These are phyloP conservation scores for Aphelocoma californica DNA, from an alignment of 2,797 vertebrate genomes.

Conservation along the genomic window DNA sequence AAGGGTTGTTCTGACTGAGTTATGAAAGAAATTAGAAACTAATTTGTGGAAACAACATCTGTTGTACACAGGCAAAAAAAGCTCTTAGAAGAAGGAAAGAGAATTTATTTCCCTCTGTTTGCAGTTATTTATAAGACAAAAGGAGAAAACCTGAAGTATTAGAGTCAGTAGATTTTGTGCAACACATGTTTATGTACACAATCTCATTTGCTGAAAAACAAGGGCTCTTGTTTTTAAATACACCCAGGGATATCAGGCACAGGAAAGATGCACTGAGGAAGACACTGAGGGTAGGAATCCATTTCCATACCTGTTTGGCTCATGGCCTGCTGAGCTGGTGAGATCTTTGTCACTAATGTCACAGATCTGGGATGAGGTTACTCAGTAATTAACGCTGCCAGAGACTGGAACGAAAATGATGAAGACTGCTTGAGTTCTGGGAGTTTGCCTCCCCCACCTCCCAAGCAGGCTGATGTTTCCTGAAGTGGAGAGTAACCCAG, in stretches of 20 bases:
- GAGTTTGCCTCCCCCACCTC: neutral
- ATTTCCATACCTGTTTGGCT: neutral
- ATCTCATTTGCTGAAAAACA: neutral
- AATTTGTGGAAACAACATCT: constrained; percentile 78
- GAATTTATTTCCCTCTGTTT: constrained; percentile 59
- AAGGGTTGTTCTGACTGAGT: constrained; percentile 75
- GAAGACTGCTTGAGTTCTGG: neutral
- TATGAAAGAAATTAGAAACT: constrained; percentile 78
- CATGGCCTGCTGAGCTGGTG: neutral
- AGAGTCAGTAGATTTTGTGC: neutral
- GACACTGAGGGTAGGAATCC: neutral
- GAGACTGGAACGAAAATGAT: neutral
- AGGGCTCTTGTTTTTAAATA: neutral
- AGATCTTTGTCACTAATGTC: neutral
- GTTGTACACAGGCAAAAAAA: constrained; percentile 49
- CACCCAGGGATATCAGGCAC: neutral
- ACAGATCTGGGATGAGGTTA: neutral
- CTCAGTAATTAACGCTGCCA: neutral
- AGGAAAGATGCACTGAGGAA: neutral
- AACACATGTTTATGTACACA: constrained; percentile 8
- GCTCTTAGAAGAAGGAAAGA: constrained; percentile 48
- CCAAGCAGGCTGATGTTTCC: neutral
- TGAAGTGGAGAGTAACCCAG: neutral
- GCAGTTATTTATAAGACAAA: constrained; percentile 61
- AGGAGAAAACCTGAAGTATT: constrained; percentile 8